A percentile compares a stretch with the other conserved stretches of the same genome.
Evolutionary conservation across 1,140 invertebrate species (phyloP).

Genomic region (Agrilus planipennis): DNA sequence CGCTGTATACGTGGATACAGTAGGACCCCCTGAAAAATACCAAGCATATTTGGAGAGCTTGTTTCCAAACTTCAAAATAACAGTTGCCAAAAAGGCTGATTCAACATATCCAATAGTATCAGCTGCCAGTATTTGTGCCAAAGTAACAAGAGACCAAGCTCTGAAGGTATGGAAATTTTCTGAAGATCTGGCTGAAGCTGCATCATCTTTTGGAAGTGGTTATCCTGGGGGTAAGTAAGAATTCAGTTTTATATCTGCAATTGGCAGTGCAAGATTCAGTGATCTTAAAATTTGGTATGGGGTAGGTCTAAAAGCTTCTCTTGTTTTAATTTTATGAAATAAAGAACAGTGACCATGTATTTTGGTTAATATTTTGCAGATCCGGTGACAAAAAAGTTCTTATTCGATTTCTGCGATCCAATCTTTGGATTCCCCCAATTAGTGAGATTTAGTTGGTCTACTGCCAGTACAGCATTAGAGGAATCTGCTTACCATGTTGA

Average conservation of each 20-base stretch:
- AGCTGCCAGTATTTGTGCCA: slow-evolving; percentile 97
- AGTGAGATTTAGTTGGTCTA: slow-evolving; percentile 98
- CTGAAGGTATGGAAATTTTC: slow-evolving; percentile 80
- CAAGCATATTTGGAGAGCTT: slow-evolving; percentile 69
- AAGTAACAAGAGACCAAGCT: slow-evolving; percentile 85
- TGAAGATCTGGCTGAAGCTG: slow-evolving; percentile 51
- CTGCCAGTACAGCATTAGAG: slow-evolving; percentile 71
- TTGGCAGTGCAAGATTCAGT: too few relatives aligned
- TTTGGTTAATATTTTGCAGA: too few relatives aligned
- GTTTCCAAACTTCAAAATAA: slow-evolving; percentile 84
- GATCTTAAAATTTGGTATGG: too few relatives aligned
- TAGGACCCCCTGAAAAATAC: slow-evolving; percentile 91
- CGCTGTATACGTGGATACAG: slow-evolving; percentile 94
- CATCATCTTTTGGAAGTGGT: slow-evolving; percentile 82
- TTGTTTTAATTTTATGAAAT: too few relatives aligned
- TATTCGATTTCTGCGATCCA: slow-evolving; percentile 68
- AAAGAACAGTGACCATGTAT: too few relatives aligned
- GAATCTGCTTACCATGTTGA: slow-evolving; percentile 60
- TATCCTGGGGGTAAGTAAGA: too few relatives aligned
- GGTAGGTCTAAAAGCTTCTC: too few relatives aligned
- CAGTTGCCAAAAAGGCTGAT: slow-evolving; percentile 96
- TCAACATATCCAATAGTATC: slow-evolving; percentile 91
- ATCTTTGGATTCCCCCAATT: slow-evolving; percentile 93
- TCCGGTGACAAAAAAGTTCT: slow-evolving; percentile 89
- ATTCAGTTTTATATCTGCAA: too few relatives aligned